phyloP scores from a whole-genome alignment of 2,113 vertebrate species.

The Hepsetus odoe region DNA sequence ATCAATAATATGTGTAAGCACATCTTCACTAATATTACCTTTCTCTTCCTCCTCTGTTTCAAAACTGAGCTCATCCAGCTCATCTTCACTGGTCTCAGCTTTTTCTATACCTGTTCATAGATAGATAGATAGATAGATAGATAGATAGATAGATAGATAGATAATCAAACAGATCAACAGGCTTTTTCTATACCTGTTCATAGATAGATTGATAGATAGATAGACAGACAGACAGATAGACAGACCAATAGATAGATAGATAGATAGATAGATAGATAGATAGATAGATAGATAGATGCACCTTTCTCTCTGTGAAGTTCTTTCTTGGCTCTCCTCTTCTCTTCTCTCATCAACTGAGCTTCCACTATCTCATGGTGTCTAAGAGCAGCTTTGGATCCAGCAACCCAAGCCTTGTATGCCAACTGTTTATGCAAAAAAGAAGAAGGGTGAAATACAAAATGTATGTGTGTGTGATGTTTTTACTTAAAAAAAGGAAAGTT shows the following conservation, averaged over 20 bases:
- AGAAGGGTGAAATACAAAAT: background rate
- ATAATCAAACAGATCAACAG: too few species aligned
- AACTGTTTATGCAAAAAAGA: constrained; percentile 61
- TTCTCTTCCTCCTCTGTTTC: constrained; percentile 60
- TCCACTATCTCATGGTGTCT: constrained; percentile 72
- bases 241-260: too few species aligned
- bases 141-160: too few species aligned
- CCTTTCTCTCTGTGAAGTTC: constrained; percentile 63
- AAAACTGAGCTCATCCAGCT: constrained; percentile 58
- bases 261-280: too few species aligned
- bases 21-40: constrained; percentile 59
- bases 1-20: too few species aligned
- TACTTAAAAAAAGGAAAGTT: too few species aligned
- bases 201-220: too few species aligned
- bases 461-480: background rate
- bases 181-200: too few species aligned
- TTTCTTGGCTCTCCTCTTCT: constrained; percentile 58
- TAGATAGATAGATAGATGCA: too few species aligned
- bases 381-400: constrained; percentile 72
- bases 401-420: constrained; percentile 77
- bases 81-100: constrained; percentile 65
- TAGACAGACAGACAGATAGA: too few species aligned
- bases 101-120: constrained; percentile 65
- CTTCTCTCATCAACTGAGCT: constrained; percentile 60
- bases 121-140: too few species aligned